phyloP scores from a whole-genome alignment of 2,888 invertebrate genomes.

The Acleris literana region DNA sequence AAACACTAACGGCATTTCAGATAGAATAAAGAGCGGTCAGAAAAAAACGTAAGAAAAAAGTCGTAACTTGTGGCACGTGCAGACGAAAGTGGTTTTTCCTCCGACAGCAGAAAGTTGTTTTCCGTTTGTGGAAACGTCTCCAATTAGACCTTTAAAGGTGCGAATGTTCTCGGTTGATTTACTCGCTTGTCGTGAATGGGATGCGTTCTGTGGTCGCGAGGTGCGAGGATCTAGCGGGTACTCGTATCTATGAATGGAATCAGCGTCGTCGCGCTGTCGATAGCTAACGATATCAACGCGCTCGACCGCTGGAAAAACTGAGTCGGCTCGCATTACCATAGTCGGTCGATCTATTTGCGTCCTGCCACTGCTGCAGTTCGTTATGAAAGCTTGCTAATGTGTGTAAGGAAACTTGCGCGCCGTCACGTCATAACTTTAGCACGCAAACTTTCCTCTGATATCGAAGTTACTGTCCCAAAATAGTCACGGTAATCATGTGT shows the following conservation, averaged over 20 bases:
- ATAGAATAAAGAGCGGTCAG: slow-evolving; percentile 54
- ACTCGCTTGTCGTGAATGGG: slow-evolving; percentile 79
- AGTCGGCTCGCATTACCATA: slow-evolving; percentile 53
- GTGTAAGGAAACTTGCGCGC: slow-evolving; percentile 30
- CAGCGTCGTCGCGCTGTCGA: slow-evolving; percentile 47
- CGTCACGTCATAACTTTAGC: slow-evolving; percentile 12
- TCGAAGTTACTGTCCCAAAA: neutral
- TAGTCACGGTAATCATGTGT: neutral
- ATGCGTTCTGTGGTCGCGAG: slow-evolving; percentile 75
- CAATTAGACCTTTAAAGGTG: slow-evolving; percentile 65
- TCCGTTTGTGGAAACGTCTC: slow-evolving; percentile 68
- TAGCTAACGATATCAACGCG: slow-evolving; percentile 43
- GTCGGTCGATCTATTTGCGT: slow-evolving; percentile 45
- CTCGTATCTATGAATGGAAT: slow-evolving; percentile 65
- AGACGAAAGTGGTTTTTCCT: slow-evolving; percentile 79
- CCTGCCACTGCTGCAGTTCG: slow-evolving; percentile 10
- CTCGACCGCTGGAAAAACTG: slow-evolving; percentile 54
- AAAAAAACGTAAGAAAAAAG: slow-evolving; percentile 78
- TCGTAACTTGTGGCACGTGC: slow-evolving; percentile 67
- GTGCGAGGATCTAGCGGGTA: slow-evolving; percentile 73
- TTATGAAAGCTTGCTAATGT: slow-evolving; percentile 33
- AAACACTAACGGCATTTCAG: slow-evolving; percentile 48
- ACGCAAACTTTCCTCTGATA: slow-evolving; percentile 26
- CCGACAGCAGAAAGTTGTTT: slow-evolving; percentile 76
- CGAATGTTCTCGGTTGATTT: slow-evolving; percentile 73